phyloP scores from a whole-genome alignment of 2,113 vertebrate species.

The Bungarus multicinctus region DNA sequence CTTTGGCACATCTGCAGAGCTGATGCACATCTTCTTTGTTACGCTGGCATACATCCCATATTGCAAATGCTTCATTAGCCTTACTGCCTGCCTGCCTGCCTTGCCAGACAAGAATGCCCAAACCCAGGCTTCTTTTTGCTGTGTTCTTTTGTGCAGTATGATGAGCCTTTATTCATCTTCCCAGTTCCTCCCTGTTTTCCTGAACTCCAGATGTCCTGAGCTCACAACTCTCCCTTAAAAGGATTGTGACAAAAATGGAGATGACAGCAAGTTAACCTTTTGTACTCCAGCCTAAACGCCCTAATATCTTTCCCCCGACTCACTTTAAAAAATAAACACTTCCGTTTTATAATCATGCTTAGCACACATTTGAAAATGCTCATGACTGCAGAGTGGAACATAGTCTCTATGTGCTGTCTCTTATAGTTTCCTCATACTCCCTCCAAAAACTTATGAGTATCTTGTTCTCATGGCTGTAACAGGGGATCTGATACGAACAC shows the following conservation, averaged over 20 bases:
- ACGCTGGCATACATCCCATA: constrained; percentile 79
- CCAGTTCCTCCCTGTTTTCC: constrained; percentile 75
- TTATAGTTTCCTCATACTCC: background rate
- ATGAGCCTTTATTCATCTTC: constrained; percentile 80
- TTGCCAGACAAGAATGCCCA: constrained; percentile 86
- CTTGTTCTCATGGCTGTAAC: background rate
- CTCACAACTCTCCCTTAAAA: constrained; percentile 60
- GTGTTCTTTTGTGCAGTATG: constrained; percentile 77
- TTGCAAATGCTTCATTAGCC: constrained; percentile 86
- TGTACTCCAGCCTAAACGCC: constrained; percentile 43
- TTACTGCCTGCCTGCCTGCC: constrained; percentile 82
- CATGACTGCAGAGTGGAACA: background rate
- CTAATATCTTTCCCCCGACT: constrained; percentile 11
- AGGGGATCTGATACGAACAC: background rate
- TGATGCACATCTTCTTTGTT: constrained; percentile 86
- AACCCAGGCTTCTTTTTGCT: constrained; percentile 79
- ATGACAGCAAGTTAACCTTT: constrained; percentile 62
- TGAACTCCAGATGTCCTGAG: constrained; percentile 78
- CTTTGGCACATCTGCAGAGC: constrained; percentile 89
- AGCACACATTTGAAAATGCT: background rate
- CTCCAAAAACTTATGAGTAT: background rate
- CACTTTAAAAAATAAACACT: constrained; percentile 20
- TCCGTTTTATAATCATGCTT: background rate
- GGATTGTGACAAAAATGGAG: constrained; percentile 59
- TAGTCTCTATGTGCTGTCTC: background rate